Conservation (phyloP, 1,140 invertebrate species). For the Scaptomyza montana region DNA sequence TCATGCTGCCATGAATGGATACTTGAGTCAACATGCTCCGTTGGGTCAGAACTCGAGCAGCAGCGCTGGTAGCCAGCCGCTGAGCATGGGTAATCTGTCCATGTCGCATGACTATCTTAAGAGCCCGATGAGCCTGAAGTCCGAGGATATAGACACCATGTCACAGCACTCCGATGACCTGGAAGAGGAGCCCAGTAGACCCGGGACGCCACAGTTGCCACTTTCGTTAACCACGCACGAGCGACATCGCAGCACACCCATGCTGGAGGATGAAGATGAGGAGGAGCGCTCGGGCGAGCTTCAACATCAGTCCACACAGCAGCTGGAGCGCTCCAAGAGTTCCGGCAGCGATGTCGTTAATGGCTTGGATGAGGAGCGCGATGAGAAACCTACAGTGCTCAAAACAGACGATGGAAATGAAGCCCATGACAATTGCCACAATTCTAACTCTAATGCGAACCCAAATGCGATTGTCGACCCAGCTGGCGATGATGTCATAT, state of each 20-base stretch:
- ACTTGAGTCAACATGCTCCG: conserved; percentile 74
- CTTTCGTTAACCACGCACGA: conserved; percentile 82
- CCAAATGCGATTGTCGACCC: not conserved
- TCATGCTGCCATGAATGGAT: conserved; percentile 78
- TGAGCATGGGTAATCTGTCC: conserved; percentile 75
- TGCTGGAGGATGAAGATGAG: conserved; percentile 64
- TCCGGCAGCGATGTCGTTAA: conserved; percentile 46
- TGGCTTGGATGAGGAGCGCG: conserved; percentile 53
- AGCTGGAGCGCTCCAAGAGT: conserved; percentile 38
- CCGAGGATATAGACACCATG: conserved; percentile 83
- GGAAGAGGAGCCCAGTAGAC: conserved; percentile 77
- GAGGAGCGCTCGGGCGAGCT: conserved; percentile 28
- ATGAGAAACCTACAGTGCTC: conserved; percentile 31
- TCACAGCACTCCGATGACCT: conserved; percentile 83
- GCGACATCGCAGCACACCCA: conserved; percentile 70
- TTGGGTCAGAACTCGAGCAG: conserved; percentile 75
- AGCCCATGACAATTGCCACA: conserved; percentile 44
- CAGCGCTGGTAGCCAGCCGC: conserved; percentile 74
- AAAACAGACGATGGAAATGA: conserved; percentile 30
- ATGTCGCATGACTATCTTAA: conserved; percentile 83
- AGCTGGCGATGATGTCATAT: not conserved
- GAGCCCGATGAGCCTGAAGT: conserved; percentile 81
- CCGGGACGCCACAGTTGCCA: conserved; percentile 77
- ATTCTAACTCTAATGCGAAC: conserved; percentile 8
- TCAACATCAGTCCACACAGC: conserved; percentile 37